Evolutionary conservation across 2,888 invertebrate genomes (phyloP), one percentile per base, ranked within the genome.

Genomic region (Escarpia spicata): DNA sequence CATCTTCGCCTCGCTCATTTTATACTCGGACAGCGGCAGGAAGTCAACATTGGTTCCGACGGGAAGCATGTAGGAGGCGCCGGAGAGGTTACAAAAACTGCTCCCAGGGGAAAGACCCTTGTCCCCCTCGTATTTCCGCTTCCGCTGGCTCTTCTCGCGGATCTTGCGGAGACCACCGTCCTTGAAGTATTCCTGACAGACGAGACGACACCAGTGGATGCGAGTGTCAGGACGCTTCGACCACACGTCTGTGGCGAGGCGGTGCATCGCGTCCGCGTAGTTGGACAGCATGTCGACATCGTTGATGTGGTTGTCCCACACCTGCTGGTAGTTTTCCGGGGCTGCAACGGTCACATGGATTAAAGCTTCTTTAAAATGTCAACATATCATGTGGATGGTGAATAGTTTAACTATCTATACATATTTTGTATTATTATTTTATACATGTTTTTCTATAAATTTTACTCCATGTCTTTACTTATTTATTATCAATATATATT

Each of bases 221-320:
- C 94, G 94, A 6, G 95, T 96, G 92, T 95, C 94, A 91, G 95
- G 94, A 58, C 95, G 94, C 92, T 95, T 94, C 12, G 95, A 93
- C 96, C 96, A 96, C 92, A 96, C 95, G 45, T 96, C 95, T 12
- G 94, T 94, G 15, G 96, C 96, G 92, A 96, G 94, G 26, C 95
- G 95, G 90, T 96, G 95, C 96, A 96, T 96, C 75, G 96, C 96
- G 92, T 95, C 95, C 6, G 96, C 96, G 94, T 96, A 96, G 89
- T 95, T 93, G 26, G 93, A 92, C 75, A 96, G 94, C 2, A 94
- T 92, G 8, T 93, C 92, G 45, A 94, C 93, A 93, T 96, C 95
- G 92, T 94, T 92, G 91, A 95, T 95, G 92, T 96, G 96, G 26
- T 95, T 95, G 8, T 94, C 75, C 96, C 96, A 96, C 12, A 96